Conservation (phyloP, 2,113 vertebrate species). For the Sinocyclocheilus anshuiensis region DNA sequence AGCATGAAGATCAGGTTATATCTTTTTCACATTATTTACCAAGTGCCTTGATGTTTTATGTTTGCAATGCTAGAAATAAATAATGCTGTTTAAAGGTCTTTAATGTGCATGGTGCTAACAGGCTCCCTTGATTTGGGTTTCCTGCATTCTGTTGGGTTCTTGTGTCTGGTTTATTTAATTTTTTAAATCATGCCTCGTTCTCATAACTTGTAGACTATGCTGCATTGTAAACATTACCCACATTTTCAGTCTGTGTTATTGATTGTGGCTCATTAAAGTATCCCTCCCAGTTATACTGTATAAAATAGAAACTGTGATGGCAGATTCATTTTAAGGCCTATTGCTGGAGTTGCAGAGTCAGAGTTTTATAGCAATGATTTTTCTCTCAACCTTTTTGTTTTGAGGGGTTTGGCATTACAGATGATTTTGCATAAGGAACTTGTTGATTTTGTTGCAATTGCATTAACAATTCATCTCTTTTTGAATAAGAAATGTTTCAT, state of each 20-base stretch:
- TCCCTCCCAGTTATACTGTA: neutral
- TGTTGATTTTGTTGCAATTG: neutral
- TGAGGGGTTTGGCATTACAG: neutral
- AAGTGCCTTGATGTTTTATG: constrained; percentile 29
- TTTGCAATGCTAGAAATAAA: constrained; percentile 19
- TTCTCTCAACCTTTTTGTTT: neutral
- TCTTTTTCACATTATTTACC: constrained; percentile 53
- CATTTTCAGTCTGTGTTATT: constrained; percentile 13
- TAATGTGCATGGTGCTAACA: neutral
- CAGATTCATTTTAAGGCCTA: neutral
- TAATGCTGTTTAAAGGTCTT: neutral
- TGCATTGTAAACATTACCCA: constrained; percentile 7
- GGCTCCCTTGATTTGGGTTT: constrained; percentile 2
- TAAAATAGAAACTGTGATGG: constrained; percentile 6
- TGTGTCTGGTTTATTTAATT: neutral
- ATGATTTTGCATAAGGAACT: neutral
- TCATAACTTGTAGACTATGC: neutral
- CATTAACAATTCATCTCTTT: neutral
- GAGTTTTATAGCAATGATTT: neutral
- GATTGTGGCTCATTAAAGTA: constrained; percentile 18
- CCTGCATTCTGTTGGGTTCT: neutral
- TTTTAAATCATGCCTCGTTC: neutral
- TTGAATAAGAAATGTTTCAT: neutral
- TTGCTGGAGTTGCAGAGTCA: constrained; percentile 11
- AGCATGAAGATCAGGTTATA: constrained; percentile 88